These are phyloP conservation scores for Charadrius vociferus DNA, from an alignment of 2,113 vertebrate species.

Conservation along the genomic window DNA sequence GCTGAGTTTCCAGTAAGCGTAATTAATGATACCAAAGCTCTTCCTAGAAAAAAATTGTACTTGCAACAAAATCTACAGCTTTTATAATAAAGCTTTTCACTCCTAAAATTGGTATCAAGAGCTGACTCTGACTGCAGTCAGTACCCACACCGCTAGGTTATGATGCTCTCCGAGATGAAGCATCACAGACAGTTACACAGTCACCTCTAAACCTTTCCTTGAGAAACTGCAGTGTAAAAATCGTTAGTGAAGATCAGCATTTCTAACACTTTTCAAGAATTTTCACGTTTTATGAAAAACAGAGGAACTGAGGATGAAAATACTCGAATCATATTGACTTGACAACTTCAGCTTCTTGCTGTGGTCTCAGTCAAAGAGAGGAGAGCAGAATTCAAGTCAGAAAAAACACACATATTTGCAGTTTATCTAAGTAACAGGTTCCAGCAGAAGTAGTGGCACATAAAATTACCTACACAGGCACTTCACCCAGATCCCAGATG, in stretches of 20 bases:
- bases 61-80: background rate
- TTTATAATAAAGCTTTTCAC: background rate
- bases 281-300: background rate
- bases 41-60: background rate
- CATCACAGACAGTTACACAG: background rate
- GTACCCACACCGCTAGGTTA: background rate
- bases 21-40: background rate
- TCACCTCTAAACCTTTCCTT: background rate
- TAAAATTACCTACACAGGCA: background rate
- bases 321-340: background rate
- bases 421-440: background rate
- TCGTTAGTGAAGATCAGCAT: background rate
- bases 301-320: background rate
- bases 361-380: background rate
- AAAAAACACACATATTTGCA: rapidly evolving
- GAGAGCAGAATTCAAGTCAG: background rate
- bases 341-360: background rate
- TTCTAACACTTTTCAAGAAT: background rate
- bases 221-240: background rate
- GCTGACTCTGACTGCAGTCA: background rate
- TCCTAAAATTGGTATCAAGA: background rate
- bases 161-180: background rate
- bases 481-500: background rate
- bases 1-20: background rate
- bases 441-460: background rate